phyloP scores from a whole-genome alignment of 1,140 invertebrate genomes.

The Cydia strobilella region DNA sequence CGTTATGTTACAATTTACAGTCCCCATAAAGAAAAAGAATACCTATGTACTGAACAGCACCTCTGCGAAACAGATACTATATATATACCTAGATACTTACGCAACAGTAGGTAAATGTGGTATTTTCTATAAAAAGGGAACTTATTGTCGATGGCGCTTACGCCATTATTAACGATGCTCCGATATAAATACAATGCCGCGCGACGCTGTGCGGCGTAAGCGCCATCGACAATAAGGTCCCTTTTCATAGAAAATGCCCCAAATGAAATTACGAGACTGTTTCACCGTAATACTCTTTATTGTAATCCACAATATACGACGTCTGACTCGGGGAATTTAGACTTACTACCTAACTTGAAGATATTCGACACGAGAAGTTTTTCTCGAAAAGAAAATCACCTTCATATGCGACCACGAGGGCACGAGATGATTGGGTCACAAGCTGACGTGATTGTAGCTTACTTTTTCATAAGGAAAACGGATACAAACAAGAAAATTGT shows the following conservation, averaged over 20 bases:
- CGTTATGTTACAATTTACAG: too few species aligned
- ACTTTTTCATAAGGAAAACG: conserved; percentile 28
- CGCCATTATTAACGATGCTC: too few species aligned
- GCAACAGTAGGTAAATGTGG: neutral
- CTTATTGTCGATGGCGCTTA: too few species aligned
- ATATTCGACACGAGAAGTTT: neutral
- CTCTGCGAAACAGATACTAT: too few species aligned
- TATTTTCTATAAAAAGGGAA: too few species aligned
- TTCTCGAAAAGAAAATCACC: neutral
- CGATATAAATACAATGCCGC: too few species aligned
- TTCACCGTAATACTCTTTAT: neutral
- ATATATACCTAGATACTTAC: neutral
- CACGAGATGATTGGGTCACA: neutral
- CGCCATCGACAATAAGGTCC: too few species aligned
- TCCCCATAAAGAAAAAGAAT: too few species aligned
- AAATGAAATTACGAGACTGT: neutral
- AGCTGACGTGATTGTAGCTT: neutral
- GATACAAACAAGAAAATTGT: conserved; percentile 17
- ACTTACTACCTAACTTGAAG: neutral
- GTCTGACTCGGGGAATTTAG: neutral
- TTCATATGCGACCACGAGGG: neutral
- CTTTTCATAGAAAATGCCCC: too few species aligned
- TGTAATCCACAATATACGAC: neutral
- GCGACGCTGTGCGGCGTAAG: too few species aligned
- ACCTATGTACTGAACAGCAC: neutral